These are phyloP conservation scores for Globicephala melas DNA, from an alignment of 2,113 vertebrate genomes.

Conservation along the genomic window DNA sequence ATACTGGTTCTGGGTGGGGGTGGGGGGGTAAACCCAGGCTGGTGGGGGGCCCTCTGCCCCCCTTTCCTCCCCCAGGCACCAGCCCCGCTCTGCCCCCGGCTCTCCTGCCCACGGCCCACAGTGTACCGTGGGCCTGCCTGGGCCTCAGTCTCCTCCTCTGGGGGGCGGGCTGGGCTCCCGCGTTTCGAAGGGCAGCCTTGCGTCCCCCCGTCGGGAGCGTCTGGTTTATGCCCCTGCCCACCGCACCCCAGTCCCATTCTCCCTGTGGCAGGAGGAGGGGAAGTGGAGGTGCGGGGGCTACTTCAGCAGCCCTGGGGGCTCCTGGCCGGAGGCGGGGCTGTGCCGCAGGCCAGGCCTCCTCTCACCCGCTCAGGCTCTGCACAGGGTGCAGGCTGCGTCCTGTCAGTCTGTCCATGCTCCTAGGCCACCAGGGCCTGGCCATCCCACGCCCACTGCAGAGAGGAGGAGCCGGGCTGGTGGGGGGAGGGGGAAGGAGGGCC, in stretches of 20 bases:
- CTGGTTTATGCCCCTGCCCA: neutral
- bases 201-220: fast-evolving
- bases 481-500: neutral
- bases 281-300: neutral
- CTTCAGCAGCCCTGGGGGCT: neutral
- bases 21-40: fast-evolving
- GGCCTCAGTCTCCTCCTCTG: neutral
- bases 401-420: neutral
- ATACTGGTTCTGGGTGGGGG: neutral
- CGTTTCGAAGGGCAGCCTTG: too few relatives aligned
- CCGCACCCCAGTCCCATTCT: neutral
- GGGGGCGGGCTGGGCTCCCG: neutral
- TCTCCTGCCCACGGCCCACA: fast-evolving
- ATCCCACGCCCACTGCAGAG: neutral
- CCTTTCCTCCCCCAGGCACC: too few relatives aligned
- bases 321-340: fast-evolving
- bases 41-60: fast-evolving
- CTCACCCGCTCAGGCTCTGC: too few relatives aligned
- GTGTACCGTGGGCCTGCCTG: neutral
- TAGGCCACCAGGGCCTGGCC: neutral
- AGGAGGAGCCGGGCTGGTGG: neutral
- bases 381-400: neutral
- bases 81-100: fast-evolving
- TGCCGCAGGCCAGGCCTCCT: neutral
- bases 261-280: neutral